phyloP scores from a whole-genome alignment of 2,113 vertebrate genomes.

The Myiagra hebetior region DNA sequence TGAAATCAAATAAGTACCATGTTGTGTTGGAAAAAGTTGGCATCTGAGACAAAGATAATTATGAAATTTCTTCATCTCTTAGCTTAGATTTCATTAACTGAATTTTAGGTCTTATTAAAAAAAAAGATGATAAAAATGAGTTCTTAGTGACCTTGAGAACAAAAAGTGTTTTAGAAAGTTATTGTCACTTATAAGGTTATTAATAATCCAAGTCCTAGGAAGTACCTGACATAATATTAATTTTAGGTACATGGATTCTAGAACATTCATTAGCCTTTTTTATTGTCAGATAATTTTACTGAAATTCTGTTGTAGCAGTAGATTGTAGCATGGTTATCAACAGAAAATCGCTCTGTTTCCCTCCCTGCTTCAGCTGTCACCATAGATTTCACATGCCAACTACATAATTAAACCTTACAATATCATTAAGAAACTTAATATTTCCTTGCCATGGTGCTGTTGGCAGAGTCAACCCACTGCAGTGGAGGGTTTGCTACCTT shows the following conservation, averaged over 20 bases:
- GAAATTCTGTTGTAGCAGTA: not conserved
- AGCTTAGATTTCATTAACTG: not conserved
- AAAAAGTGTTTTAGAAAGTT: not conserved
- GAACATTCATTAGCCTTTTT: not conserved
- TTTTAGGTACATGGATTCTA: not conserved
- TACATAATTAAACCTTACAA: not conserved
- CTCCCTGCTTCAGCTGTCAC: not conserved
- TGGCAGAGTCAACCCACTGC: not conserved
- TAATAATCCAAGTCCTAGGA: not conserved
- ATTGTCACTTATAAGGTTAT: not conserved
- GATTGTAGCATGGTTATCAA: not conserved
- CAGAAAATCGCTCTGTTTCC: not conserved
- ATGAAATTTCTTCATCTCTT: not conserved
- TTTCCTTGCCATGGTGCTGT: not conserved
- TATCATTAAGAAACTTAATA: not conserved
- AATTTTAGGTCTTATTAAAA: not conserved
- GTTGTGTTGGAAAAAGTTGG: not conserved
- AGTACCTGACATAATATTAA: not conserved
- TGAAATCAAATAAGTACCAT: not conserved
- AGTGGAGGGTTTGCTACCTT: not conserved
- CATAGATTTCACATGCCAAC: not conserved
- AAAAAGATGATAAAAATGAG: not conserved
- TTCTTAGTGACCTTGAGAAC: not conserved
- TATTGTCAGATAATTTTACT: not conserved
- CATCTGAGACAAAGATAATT: not conserved